phyloP scores from a whole-genome alignment of 2,797 vertebrate species.

The Sebastes taczanowskii region DNA sequence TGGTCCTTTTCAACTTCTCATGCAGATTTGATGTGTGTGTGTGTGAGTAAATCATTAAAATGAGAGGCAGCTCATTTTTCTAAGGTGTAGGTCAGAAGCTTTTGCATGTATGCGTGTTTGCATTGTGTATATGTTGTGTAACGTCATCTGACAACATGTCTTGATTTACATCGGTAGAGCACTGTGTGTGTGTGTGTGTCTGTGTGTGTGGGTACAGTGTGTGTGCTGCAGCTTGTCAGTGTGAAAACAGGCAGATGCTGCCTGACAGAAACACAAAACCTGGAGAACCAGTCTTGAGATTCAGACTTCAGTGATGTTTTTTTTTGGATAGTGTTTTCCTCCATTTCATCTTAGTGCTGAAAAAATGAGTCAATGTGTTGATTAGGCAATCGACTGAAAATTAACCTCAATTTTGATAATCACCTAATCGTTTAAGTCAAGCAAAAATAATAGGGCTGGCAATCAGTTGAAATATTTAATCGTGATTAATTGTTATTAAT shows the following conservation, averaged over 20 bases:
- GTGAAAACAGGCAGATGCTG: not conserved
- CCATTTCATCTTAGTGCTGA: not conserved
- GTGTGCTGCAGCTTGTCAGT: not conserved
- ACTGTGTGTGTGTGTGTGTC: not conserved
- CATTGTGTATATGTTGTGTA: not conserved
- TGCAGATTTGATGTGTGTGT: conserved; percentile 19
- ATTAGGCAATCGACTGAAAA: not conserved
- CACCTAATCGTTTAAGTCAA: not conserved
- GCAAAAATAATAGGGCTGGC: not conserved
- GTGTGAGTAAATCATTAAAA: conserved; percentile 25
- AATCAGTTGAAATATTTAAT: too few relatives aligned
- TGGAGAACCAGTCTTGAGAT: not conserved
- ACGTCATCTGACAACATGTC: not conserved
- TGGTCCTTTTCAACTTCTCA: conserved; percentile 36
- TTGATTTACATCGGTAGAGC: conserved; percentile 22
- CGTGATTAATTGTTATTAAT: too few relatives aligned
- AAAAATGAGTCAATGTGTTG: not conserved
- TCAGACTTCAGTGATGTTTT: not conserved
- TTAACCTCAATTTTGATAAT: not conserved
- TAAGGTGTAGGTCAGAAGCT: not conserved
- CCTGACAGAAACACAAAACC: not conserved
- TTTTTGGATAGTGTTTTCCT: not conserved
- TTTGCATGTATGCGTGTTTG: conserved; percentile 17
- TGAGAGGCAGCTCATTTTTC: conserved; percentile 2
- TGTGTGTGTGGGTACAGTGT: not conserved